These are phyloP conservation scores for Mactromeris polynyma DNA, from an alignment of 2,888 invertebrate species.

Conservation along the genomic window DNA sequence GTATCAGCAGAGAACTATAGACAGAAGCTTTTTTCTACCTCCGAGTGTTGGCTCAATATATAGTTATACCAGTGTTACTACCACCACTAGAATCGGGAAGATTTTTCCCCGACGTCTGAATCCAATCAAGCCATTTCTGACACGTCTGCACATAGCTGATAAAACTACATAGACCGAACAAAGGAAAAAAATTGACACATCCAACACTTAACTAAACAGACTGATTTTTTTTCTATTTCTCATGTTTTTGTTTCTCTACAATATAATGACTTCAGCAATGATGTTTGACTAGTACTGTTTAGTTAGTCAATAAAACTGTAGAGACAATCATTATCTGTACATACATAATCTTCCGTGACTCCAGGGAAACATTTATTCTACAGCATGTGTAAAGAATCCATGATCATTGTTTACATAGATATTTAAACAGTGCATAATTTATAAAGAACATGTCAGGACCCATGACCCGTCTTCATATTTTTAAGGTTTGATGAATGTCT, in stretches of 20 bases:
- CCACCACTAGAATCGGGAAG: neutral
- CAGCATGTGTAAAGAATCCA: neutral
- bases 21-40: neutral
- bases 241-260: neutral
- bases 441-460: neutral
- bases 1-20: conserved; percentile 21
- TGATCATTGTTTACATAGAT: conserved; percentile 5
- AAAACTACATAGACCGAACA: conserved; percentile 6
- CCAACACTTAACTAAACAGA: too few species aligned
- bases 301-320: neutral
- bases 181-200: neutral
- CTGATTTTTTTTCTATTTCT: neutral
- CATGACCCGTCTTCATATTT: neutral
- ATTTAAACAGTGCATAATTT: neutral
- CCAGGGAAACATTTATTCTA: neutral
- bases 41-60: conserved; percentile 3
- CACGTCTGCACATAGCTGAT: conserved; percentile 15
- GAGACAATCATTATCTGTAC: neutral
- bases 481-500: too few species aligned
- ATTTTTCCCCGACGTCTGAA: neutral
- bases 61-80: conserved; percentile 25
- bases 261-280: neutral
- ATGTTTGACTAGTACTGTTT: neutral
- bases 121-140: conserved; percentile 31
- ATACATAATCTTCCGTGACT: neutral